Base-by-base conservation (phyloP, 2,888 invertebrate species). In the Eristalis arbustorum region DNA sequence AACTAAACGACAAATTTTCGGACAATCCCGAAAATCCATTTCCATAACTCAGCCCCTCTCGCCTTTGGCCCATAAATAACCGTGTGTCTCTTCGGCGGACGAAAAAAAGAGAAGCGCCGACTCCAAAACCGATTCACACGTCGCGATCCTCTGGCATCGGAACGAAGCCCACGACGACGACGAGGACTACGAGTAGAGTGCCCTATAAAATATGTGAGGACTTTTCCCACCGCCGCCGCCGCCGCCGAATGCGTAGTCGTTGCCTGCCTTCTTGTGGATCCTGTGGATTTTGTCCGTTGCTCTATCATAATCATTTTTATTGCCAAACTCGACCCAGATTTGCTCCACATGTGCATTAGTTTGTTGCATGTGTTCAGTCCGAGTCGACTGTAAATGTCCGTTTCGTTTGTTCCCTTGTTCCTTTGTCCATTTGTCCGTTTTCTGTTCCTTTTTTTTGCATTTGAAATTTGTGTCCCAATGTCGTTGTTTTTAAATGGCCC, bases 11-110 rank as follows among this genome's bases (percentile, higher is more conserved):
- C 83, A 87, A 87, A 87, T 87, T 87, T 87, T 83, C 78, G 79
- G 87, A 75, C 79, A 87, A 87, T 87, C 87, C 83, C 75, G 78
- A 79, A 83, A 87, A 79, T 87, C 87, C 82, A 87, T 79, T 87
- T 87, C 75, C 87, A 87, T 87, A 83, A 87, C 68, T 87, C 59
- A 75, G 76, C 28, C 63, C 59, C 62, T 56, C 62, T 56, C 63
- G 67, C 72, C 61, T 31, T 23, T 63, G 42, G 34, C 71, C 57
- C 75, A 82, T 82, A 87, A 87, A 82, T 79, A 71, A 82, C 59
- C 67, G 49, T 6, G 49, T 49, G 37, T 37, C 31, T 22, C 57
- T 31, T 42, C 31, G 25, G 25, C 25, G n/a, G n/a, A n/a, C 25
- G 25, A 25, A 25, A 25, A 25, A 25, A 25, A 25, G 3, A 23